Evolutionary conservation across 1,140 invertebrate species (phyloP).

Genomic region (Scaptodrosophila lebanonensis): DNA sequence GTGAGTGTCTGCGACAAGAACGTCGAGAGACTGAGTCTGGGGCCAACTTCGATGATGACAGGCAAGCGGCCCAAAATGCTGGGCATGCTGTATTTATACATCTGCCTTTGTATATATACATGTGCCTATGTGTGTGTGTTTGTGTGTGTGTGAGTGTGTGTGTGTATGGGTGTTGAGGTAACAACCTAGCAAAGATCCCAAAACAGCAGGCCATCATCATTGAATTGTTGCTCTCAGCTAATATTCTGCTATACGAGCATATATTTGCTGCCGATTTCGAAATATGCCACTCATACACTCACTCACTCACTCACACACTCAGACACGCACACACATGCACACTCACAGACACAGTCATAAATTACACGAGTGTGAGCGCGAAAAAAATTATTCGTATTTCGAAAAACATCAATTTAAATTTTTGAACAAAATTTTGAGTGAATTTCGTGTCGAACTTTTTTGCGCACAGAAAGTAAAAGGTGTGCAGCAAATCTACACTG

Average conservation of each 20-base stretch:
- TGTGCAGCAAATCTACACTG: constrained; percentile 12
- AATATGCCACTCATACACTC: constrained; percentile 46
- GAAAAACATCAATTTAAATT: constrained; percentile 40
- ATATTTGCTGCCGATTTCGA: constrained; percentile 59
- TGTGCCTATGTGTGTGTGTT: background rate
- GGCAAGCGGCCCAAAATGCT: constrained; percentile 2
- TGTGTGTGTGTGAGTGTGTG: constrained; percentile 8
- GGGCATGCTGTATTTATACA: too few relatives aligned
- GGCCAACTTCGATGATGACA: constrained; percentile 41
- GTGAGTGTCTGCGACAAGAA: constrained; percentile 21
- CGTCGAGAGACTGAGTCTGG: constrained; percentile 25
- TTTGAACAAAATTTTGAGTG: constrained; percentile 29
- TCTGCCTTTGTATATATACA: too few relatives aligned
- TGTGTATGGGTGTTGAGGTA: constrained; percentile 47
- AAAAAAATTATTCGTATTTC: constrained; percentile 44
- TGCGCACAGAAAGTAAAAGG: constrained; percentile 66
- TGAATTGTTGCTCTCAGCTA: constrained; percentile 24
- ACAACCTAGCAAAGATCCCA: constrained; percentile 29
- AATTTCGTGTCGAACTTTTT: constrained; percentile 32
- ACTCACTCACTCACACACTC: too few relatives aligned
- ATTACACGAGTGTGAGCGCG: constrained; percentile 21
- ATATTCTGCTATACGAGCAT: constrained; percentile 22
- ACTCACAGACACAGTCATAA: constrained; percentile 3
- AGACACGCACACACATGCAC: too few relatives aligned
- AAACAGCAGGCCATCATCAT: constrained; percentile 30